Evolutionary conservation across 2,797 vertebrate genomes (phyloP).

Genomic region (Platyrinchus mystaceus): DNA sequence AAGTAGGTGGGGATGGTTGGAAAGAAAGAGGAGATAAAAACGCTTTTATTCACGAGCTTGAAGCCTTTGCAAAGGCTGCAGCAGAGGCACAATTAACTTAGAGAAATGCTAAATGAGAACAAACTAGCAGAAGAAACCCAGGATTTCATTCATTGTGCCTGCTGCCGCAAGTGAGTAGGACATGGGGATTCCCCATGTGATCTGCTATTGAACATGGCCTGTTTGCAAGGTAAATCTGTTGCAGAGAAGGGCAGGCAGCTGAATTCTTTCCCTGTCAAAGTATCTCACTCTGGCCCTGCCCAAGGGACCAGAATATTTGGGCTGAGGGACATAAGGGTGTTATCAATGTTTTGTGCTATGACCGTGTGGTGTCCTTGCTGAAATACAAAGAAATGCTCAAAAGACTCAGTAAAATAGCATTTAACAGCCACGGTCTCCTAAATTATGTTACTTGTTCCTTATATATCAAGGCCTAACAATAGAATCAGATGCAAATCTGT

Average conservation of each 20-base stretch:
- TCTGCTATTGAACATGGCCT: not conserved
- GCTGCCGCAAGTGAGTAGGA: not conserved
- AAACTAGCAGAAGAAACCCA: not conserved
- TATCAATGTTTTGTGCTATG: not conserved
- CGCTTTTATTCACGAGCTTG: not conserved
- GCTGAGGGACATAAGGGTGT: not conserved
- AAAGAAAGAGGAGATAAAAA: slow-evolving; percentile 8
- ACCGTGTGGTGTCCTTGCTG: not conserved
- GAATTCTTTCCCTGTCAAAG: not conserved
- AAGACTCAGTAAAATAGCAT: not conserved
- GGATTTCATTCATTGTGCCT: not conserved
- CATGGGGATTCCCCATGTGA: not conserved
- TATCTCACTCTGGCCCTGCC: not conserved
- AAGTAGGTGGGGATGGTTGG: not conserved
- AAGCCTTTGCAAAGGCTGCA: not conserved
- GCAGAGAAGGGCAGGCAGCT: not conserved
- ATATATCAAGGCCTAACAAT: not conserved
- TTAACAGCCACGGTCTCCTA: not conserved
- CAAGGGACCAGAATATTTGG: not conserved
- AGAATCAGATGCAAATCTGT: slow-evolving; percentile 15
- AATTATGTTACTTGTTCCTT: slow-evolving; percentile 2
- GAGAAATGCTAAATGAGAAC: not conserved
- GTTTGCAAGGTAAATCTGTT: not conserved
- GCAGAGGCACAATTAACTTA: not conserved
- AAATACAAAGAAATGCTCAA: slow-evolving; percentile 1